Conservation (phyloP, 2,888 invertebrate species). For the Drosophila pegasa region DNA sequence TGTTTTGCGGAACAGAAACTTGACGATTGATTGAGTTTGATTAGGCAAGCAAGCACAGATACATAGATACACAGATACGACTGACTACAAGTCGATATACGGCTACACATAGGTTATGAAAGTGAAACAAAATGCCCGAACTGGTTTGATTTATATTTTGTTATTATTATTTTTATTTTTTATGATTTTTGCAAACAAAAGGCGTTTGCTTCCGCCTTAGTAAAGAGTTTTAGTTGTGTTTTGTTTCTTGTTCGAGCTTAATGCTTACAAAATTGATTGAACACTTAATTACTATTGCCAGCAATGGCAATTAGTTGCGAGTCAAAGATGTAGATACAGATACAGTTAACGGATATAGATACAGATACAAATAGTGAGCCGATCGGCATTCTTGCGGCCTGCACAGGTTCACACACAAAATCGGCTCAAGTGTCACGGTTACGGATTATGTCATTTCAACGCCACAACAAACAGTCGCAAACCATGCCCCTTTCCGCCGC, state of each 20-base stretch:
- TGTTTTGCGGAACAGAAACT: conserved; percentile 69
- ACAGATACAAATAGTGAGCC: conserved; percentile 11
- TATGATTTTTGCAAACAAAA: conserved; percentile 52
- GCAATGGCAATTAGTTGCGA: conserved; percentile 24
- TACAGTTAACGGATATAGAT: neutral
- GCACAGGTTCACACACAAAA: conserved; percentile 56
- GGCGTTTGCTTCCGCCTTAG: conserved; percentile 61
- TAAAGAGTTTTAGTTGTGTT: conserved; percentile 50
- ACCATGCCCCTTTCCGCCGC: neutral
- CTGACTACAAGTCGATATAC: conserved; percentile 3
- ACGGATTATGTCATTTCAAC: conserved; percentile 68
- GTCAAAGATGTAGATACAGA: conserved; percentile 6
- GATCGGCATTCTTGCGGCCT: conserved; percentile 56
- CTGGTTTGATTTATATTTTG: conserved; percentile 54
- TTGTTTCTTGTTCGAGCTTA: conserved; percentile 1
- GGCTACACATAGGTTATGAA: conserved; percentile 53
- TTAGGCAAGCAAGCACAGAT: conserved; percentile 61
- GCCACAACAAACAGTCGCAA: conserved; percentile 33
- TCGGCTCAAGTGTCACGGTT: conserved; percentile 68
- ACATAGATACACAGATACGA: conserved; percentile 32
- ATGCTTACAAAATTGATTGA: conserved; percentile 43
- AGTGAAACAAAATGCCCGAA: conserved; percentile 59
- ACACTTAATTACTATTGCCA: conserved; percentile 46
- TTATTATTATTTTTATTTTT: conserved; percentile 4
- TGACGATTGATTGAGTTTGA: conserved; percentile 75